These are phyloP conservation scores for Nomada lathburiana DNA, from an alignment of 2,888 invertebrate species.

Conservation along the genomic window DNA sequence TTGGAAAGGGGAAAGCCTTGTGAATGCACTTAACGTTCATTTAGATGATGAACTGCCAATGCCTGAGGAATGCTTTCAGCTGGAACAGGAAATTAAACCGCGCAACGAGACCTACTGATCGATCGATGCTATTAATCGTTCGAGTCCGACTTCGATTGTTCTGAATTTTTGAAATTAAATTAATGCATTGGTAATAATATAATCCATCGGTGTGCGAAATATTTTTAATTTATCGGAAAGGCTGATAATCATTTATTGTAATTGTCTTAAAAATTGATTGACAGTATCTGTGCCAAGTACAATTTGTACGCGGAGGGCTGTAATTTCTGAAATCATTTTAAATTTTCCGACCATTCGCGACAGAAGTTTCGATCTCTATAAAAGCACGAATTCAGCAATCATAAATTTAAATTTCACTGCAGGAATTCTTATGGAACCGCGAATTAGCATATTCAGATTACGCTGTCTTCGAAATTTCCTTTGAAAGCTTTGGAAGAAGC, in stretches of 20 bases:
- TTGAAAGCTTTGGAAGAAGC: not conserved
- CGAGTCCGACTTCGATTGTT: not conserved
- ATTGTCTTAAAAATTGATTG: not conserved
- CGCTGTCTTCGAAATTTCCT: not conserved
- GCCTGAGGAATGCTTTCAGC: slow-evolving; percentile 40
- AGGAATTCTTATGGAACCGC: not conserved
- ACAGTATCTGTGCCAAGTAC: slow-evolving; percentile 23
- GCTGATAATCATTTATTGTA: not conserved
- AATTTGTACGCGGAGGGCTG: not conserved
- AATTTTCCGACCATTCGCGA: slow-evolving; percentile 45
- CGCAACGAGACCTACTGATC: slow-evolving; percentile 38
- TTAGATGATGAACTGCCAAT: slow-evolving; percentile 44
- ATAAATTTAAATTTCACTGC: slow-evolving; percentile 39
- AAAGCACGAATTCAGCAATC: slow-evolving; percentile 31
- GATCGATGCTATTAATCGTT: slow-evolving; percentile 47
- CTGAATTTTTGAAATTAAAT: slow-evolving; percentile 20
- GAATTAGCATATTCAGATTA: slow-evolving; percentile 32
- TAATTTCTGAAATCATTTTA: slow-evolving; percentile 29
- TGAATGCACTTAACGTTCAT: slow-evolving; percentile 35
- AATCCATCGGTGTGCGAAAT: not conserved
- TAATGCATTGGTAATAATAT: not conserved
- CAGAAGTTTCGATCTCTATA: slow-evolving; percentile 36
- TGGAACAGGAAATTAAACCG: slow-evolving; percentile 62
- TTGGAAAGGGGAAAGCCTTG: not conserved
- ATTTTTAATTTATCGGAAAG: not conserved